phyloP scores from a whole-genome alignment of 2,113 vertebrate species.

The Prinia subflava region DNA sequence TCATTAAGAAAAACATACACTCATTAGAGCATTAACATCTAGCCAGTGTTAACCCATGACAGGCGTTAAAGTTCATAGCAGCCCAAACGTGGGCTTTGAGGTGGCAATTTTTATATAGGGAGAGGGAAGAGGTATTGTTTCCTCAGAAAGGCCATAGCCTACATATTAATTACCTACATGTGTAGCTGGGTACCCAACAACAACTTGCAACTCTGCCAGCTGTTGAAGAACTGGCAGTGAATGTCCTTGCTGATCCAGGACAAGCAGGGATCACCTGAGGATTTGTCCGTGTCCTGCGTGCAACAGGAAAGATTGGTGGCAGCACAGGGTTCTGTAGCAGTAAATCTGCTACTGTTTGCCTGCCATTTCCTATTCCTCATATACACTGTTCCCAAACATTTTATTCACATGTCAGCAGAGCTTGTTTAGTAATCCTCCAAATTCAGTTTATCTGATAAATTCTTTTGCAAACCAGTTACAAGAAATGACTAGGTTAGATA shows the following conservation, averaged over 20 bases:
- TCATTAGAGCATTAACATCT: too few species aligned
- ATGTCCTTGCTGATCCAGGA: background rate
- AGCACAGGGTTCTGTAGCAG: background rate
- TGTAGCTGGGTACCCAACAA: background rate
- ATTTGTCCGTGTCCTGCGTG: background rate
- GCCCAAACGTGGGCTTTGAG: background rate
- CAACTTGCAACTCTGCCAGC: background rate
- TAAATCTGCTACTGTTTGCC: background rate
- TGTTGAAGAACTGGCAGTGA: background rate
- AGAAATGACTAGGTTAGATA: slow-evolving; percentile 3
- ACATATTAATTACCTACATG: background rate
- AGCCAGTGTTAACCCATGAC: too few species aligned
- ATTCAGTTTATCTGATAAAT: background rate
- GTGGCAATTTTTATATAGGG: background rate
- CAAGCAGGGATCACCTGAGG: background rate
- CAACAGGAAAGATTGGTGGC: background rate
- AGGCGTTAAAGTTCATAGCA: background rate
- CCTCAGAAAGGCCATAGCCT: background rate
- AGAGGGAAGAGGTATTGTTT: background rate
- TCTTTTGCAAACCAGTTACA: background rate
- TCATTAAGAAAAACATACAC: too few species aligned
- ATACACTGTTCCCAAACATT: background rate
- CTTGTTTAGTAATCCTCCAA: background rate
- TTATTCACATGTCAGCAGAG: background rate
- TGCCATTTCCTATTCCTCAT: background rate